Conservation (phyloP, 2,113 vertebrate species). For the Rhabdomys dilectus region DNA sequence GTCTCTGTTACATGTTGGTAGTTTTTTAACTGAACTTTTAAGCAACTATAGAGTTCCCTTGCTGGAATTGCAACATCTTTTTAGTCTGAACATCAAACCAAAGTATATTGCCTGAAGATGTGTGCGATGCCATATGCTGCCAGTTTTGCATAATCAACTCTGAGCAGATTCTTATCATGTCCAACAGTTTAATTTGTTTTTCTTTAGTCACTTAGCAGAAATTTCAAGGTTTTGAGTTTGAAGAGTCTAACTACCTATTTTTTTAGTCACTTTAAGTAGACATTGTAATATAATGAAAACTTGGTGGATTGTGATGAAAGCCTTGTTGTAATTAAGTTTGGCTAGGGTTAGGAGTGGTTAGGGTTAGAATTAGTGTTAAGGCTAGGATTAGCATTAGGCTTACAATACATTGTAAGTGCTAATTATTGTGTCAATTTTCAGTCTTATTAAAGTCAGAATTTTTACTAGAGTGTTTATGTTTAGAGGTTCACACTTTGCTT, state of each 20-base stretch:
- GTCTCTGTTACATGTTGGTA: neutral
- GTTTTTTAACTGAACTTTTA: slow-evolving; percentile 25
- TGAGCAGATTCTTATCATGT: slow-evolving; percentile 58
- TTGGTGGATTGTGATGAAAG: too few species aligned
- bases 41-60: slow-evolving; percentile 31
- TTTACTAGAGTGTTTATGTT: neutral
- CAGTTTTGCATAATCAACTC: slow-evolving; percentile 57
- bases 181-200: slow-evolving; percentile 68
- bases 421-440: neutral
- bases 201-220: slow-evolving; percentile 74
- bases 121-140: slow-evolving; percentile 59
- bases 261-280: slow-evolving; percentile 50
- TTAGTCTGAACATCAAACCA: slow-evolving; percentile 51
- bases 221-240: neutral
- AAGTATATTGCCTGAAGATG: neutral
- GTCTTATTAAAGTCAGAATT: neutral
- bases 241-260: neutral
- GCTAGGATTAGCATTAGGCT: neutral
- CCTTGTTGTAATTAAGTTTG: neutral
- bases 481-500: neutral
- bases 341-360: neutral
- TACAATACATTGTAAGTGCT: neutral
- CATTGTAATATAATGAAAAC: neutral
- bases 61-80: slow-evolving; percentile 3
- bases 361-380: neutral